Base-by-base conservation (phyloP, 2,113 vertebrate genomes). In the Aspidoscelis tigris region DNA sequence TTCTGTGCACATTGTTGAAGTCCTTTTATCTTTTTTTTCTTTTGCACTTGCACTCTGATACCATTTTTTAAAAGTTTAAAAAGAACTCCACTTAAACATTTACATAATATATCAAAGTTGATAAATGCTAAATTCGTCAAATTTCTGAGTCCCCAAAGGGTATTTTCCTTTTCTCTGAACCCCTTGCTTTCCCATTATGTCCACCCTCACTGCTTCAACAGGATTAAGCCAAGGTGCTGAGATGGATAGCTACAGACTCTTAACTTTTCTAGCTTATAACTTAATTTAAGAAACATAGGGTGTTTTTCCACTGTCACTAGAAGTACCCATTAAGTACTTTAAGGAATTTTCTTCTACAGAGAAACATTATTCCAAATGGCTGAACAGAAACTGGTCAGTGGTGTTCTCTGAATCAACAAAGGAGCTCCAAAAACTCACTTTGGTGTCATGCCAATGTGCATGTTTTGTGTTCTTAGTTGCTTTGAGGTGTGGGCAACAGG, bases 161-260 rank as follows among this genome's bases (percentile, higher is more conserved):
- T 66, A 58, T 85, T n/a, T 80, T 53, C 58, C 43, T 80, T 85
- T 80, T 85, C 83, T 80, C 58, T 85, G 69, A 41, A 26, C 70
- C 26, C 72, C 69, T 85, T 85, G 76, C 65, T 58, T 84, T 78
- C 68, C 9, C 21, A 50, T 79, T 79, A 43, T 66, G 76, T 74
- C 44, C 61, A 74, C 61, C 61, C 44, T 80, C 72, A 73, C 70
- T 22, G 47, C 33, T 65, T 44, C 70, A 20, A 71, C 73, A 22
- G 83, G 83, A 85, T 85, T 85, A 85, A 85, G 21, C 77, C 83
- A 85, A 80, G 83, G 83, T 85, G 77, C 53, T 85, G 77, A 85
- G 76, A 85, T 65, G 83, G 83, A 85, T 85, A 80, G 77, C 58
- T 74, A 85, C 26, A 41, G 83, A 53, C 71, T 64, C 70, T 80